Percentiles rank a stretch among this genome's conserved stretches.
phyloP scores from a whole-genome alignment of 2,797 vertebrate species.

The Petrocephalus schoutedeni region DNA sequence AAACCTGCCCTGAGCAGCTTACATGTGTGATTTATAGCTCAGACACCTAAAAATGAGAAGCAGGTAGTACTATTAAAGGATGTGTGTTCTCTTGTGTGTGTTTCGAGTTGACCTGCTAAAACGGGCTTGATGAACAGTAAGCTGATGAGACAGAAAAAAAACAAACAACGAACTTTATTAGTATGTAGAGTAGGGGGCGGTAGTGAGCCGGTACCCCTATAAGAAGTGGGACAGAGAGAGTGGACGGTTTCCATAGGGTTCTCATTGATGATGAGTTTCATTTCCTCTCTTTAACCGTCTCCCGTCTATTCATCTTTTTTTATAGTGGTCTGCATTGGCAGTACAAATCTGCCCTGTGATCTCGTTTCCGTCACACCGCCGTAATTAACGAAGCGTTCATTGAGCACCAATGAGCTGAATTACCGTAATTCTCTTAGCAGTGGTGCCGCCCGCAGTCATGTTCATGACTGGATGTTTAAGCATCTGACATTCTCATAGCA shows the following conservation, averaged over 20 bases:
- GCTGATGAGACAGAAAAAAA: background rate
- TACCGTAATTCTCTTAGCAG: background rate
- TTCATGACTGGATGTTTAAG: background rate
- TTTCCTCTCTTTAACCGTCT: background rate
- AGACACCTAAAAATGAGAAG: background rate
- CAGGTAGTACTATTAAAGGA: background rate
- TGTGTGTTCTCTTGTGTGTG: background rate
- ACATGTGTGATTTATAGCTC: background rate
- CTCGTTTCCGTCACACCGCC: background rate
- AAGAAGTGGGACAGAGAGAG: background rate
- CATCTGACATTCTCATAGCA: background rate
- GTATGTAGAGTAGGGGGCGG: background rate
- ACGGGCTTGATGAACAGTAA: background rate
- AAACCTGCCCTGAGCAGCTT: background rate
- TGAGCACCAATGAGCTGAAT: background rate
- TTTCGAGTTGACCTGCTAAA: background rate
- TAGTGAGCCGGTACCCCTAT: background rate
- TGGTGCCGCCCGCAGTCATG: background rate
- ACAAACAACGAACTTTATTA: background rate
- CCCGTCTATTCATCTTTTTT: background rate
- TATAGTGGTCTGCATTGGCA: background rate
- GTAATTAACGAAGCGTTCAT: background rate
- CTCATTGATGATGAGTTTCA: background rate
- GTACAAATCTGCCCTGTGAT: conserved; percentile 1
- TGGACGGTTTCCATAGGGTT: background rate